These are phyloP conservation scores for Parazoanthus swiftii DNA, from an alignment of 92 coral and sea anemone genomes.

Conservation along the genomic window DNA sequence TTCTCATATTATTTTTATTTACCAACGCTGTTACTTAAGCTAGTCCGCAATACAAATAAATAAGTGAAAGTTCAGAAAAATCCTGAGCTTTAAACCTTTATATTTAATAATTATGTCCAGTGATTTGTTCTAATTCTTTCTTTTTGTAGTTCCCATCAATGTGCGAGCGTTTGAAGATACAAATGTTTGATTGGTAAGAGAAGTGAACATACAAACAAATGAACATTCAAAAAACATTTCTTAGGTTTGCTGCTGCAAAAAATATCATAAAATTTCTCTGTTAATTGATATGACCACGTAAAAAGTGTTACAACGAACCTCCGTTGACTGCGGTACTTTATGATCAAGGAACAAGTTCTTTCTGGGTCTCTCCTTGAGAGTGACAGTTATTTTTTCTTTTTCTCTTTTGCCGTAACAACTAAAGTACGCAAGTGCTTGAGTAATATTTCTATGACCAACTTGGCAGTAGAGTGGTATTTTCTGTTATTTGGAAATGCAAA, in stretches of 20 bases:
- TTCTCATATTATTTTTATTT: too few species aligned
- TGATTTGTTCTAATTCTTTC: background rate
- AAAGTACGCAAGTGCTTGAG: too few species aligned
- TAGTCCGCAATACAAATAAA: too few species aligned
- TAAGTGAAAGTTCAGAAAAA: too few species aligned
- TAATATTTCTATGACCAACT: too few species aligned
- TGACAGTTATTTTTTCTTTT: too few species aligned
- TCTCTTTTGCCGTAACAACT: too few species aligned
- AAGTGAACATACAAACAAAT: background rate
- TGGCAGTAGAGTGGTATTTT: too few species aligned
- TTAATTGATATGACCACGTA: background rate
- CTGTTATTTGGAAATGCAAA: too few species aligned
- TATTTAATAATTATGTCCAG: background rate
- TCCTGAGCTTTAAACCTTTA: background rate
- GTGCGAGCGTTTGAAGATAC: constrained; percentile 79
- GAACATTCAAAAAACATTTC: background rate
- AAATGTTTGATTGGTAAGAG: constrained; percentile 83
- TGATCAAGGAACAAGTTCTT: background rate
- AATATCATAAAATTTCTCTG: background rate
- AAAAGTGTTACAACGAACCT: background rate
- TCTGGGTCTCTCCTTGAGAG: background rate
- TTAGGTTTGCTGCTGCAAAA: background rate
- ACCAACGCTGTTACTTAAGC: too few species aligned
- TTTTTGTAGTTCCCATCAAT: constrained; percentile 81
- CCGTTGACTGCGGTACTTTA: background rate